Evolutionary conservation across 2,888 invertebrate genomes (phyloP), one percentile per base, ranked within the genome.

Genomic region (Caenorhabditis wallacei): DNA sequence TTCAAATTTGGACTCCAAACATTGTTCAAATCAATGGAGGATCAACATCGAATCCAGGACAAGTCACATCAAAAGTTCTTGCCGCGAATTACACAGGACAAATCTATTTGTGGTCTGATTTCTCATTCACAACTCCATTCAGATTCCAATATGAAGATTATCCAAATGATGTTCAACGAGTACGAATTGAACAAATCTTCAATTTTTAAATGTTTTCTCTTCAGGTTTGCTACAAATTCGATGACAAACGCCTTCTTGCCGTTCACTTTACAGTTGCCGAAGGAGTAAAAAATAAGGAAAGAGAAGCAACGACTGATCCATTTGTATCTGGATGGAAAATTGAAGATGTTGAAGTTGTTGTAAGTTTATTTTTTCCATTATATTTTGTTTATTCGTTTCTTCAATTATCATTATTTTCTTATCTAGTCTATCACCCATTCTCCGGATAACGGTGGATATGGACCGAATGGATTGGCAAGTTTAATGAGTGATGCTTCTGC

Each of bases 11-110:
- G 91, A 89, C 91, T 11, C 91, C 91, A 13, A 88, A 89, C 69
- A 64, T 91, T 64, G 83, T 90, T 1, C 91, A 91, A 69, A 88
- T 88, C 75, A 91, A 92, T 63, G 86, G 89, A 90, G 86, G 79
- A 37, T 75, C 80, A 16, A 87, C 87, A 16, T 83, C 89, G 1
- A 85, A 84, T 35, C 88, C 91, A 13, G 90, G 90, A 59, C 82
- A 80, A 16, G 88, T 92, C 40, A 88, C 88, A 8, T 88, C 90
- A 51, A 92, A 91, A 66, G 90, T 92, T n/a, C 82, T 92, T 59
- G 92, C 92, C 5, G 92, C 92, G 24, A 92, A 92, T 74, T 92
- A 92, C 82, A 92, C 92, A 11, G 92, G 92, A 57, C 91, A 92
- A 80, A 87, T 88, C 61, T 88, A 88, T 54, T 69, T 89, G 37